Percentiles rank a stretch among this genome's conserved stretches.
These are phyloP conservation scores for Epinotia ramella DNA, from an alignment of 2,888 invertebrate genomes.

Conservation along the genomic window DNA sequence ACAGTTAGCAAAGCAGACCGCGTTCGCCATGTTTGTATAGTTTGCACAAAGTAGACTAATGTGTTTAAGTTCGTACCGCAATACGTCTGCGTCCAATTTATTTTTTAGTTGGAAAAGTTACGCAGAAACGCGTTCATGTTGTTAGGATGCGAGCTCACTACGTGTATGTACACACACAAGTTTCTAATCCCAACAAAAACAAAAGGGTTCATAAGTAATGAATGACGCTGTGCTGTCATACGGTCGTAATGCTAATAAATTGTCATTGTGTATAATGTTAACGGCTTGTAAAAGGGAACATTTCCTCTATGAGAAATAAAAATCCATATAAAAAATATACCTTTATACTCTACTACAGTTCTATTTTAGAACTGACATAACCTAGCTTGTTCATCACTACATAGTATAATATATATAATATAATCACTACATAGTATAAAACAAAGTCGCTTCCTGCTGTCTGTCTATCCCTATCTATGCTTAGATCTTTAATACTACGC, in stretches of 20 bases:
- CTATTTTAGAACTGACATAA: background rate
- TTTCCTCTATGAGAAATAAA: slow-evolving; percentile 24
- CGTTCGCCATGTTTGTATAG: slow-evolving; percentile 33
- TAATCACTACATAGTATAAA: no score
- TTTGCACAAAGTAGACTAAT: slow-evolving; percentile 44
- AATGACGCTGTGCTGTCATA: slow-evolving; percentile 15
- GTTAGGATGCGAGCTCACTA: slow-evolving; percentile 30
- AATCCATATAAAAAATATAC: background rate
- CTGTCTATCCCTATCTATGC: no score
- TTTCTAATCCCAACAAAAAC: slow-evolving; percentile 31
- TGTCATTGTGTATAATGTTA: slow-evolving; percentile 17
- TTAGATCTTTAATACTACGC: no score
- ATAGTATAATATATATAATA: no score
- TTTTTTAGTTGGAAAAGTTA: slow-evolving; percentile 41
- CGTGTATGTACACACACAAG: background rate
- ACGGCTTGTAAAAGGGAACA: slow-evolving; percentile 11
- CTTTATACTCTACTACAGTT: background rate
- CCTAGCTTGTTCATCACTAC: background rate
- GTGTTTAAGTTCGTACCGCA: slow-evolving; percentile 44
- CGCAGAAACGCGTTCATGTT: slow-evolving; percentile 26
- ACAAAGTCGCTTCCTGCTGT: no score
- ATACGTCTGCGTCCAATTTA: slow-evolving; percentile 43
- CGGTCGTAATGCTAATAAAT: slow-evolving; percentile 25
- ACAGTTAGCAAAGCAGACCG: slow-evolving; percentile 27
- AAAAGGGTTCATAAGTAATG: slow-evolving; percentile 29